Evolutionary conservation across 1,140 invertebrate genomes (phyloP).

Genomic region (Charaxes varanes): DNA sequence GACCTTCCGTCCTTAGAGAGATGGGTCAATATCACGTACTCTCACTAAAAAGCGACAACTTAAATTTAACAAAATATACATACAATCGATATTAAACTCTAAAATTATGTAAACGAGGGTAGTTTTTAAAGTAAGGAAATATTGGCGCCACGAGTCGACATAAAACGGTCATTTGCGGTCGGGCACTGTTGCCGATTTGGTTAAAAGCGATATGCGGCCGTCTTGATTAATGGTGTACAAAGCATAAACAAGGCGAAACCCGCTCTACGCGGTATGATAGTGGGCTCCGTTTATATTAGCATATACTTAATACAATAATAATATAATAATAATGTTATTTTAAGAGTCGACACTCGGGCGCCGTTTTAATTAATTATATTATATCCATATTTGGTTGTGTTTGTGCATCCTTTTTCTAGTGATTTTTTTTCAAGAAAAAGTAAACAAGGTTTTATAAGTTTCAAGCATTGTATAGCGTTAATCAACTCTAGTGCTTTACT

Average conservation of each 20-base stretch:
- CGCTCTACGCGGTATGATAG: conserved; percentile 20
- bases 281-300: conserved; percentile 33
- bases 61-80: conserved; percentile 5
- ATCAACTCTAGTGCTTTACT: too few relatives aligned
- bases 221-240: conserved; percentile 35
- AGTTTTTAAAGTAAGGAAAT: conserved; percentile 10
- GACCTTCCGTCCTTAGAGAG: conserved; percentile 7
- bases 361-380: conserved; percentile 24
- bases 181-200: conserved; percentile 31
- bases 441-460: too few relatives aligned
- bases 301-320: conserved; percentile 34
- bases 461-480: too few relatives aligned
- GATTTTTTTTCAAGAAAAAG: conserved; percentile 10
- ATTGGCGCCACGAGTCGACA: conserved; percentile 32
- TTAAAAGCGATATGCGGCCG: conserved; percentile 24
- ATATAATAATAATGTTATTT: conserved; percentile 30
- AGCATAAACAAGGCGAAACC: conserved; percentile 40
- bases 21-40: conserved; percentile 14
- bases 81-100: conserved; percentile 15
- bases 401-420: conserved; percentile 10
- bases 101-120: conserved; percentile 10
- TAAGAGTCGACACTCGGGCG: conserved; percentile 26
- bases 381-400: conserved; percentile 16
- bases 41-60: neutral
- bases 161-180: conserved; percentile 24